Evolutionary conservation across 2,113 vertebrate genomes (phyloP), one percentile per base, ranked within the genome.

Genomic region (Mesocricetus auratus): DNA sequence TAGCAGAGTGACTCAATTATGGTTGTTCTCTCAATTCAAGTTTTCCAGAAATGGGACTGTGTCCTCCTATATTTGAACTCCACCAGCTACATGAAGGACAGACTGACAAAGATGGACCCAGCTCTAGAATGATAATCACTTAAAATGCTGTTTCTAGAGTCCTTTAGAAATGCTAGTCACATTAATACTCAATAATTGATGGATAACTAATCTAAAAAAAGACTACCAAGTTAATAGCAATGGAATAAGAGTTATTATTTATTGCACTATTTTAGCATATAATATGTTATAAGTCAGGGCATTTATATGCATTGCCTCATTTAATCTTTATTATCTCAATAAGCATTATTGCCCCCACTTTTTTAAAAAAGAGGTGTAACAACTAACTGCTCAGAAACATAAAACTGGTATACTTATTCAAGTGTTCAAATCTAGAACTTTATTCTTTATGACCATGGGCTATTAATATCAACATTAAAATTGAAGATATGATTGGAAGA

Each of bases 191-290:
- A 29, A 86, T 82, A 82, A 42, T 87, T 85, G 5, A 56, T 79
- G 26, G 86, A 13, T 86, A 22, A 85, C 11, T 85, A 39, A 91
- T 74, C 6, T 94, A 21, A 91, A 96, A 91, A 22, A 29, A 91
- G 19, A 62, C 0, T 83, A 60, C 19, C 68, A 19, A 69, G 24
- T 42, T 31, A 17, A 31, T 8, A 64, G 26, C 4, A 31, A 31
- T 45, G 17, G 24, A 45, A 42, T 83, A 31, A 83, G 24, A 47
- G 9, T 90, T 83, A 60, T 73, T 79, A 75, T 81, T 90, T 89
- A 89, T 81, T 74, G 39, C 11, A 0, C 47, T 3, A 5, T 89
- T 83, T 79, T 88, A 93, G 21, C 26, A 91, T 68, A 4, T 58
- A 64, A 74, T 91, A 13, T 16, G 74, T 53, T 89, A 69, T 88